Percentiles rank a stretch among this genome's conserved stretches.
These are phyloP conservation scores for Rhysida immarginata DNA, from an alignment of 1,140 invertebrate species.

Conservation along the genomic window DNA sequence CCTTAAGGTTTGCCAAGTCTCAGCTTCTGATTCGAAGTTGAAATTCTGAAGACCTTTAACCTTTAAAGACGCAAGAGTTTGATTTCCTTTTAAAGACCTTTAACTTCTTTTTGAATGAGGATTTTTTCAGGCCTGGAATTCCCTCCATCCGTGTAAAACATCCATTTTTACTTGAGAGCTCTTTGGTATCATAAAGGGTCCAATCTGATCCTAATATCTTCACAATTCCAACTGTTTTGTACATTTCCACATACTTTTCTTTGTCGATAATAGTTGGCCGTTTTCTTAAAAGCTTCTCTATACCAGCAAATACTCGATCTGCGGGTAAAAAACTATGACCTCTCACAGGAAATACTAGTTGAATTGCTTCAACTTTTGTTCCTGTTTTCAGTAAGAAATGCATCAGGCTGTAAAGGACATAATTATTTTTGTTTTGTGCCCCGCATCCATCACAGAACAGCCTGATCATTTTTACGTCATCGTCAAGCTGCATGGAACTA, in stretches of 20 bases:
- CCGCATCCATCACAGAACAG: not conserved
- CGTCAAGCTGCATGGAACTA: not conserved
- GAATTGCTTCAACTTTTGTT: not conserved
- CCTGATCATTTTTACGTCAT: not conserved
- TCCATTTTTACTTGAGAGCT: not conserved
- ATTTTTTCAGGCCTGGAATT: not conserved
- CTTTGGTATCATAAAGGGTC: not conserved
- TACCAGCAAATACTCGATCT: not conserved
- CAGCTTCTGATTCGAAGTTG: too few species aligned
- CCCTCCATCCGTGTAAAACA: not conserved
- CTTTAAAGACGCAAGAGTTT: not conserved
- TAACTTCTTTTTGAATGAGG: not conserved
- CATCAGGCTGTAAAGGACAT: not conserved
- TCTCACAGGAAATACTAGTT: not conserved
- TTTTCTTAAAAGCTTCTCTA: not conserved
- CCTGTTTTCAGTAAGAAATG: not conserved
- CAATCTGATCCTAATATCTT: not conserved
- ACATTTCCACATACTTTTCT: not conserved
- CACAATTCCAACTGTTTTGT: not conserved
- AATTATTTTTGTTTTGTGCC: not conserved
- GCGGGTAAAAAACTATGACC: not conserved
- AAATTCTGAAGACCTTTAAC: not conserved
- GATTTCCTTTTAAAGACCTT: not conserved
- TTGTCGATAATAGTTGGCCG: not conserved
- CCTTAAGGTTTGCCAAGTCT: too few species aligned